A percentile compares a stretch with the other conserved stretches of the same genome.
Conservation (phyloP, 2,113 vertebrate genomes). For the Lepus americanus region DNA sequence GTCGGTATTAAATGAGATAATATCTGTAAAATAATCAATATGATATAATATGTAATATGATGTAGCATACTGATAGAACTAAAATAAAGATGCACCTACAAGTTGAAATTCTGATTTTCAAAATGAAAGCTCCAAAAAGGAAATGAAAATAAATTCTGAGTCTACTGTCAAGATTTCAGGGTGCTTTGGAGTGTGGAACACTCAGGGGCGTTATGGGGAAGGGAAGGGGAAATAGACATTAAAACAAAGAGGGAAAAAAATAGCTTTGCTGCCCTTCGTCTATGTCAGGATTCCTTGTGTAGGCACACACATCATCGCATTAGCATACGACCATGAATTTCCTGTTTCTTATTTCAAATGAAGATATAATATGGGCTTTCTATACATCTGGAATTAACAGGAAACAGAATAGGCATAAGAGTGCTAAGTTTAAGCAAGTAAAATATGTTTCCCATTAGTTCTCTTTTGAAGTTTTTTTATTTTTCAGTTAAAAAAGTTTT, state of each 20-base stretch:
- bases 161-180: background rate
- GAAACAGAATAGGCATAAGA: conserved; percentile 6
- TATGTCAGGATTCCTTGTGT: background rate
- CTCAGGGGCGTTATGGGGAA: background rate
- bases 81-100: background rate
- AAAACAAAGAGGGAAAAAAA: background rate
- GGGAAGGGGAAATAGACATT: background rate
- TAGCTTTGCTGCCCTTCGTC: background rate
- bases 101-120: conserved; percentile 21
- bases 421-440: conserved; percentile 34
- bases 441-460: conserved; percentile 59
- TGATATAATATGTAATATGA: background rate
- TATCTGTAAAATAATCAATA: background rate
- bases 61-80: background rate
- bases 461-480: background rate
- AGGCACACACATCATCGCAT: background rate
- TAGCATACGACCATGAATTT: conserved; percentile 10
- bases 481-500: background rate
- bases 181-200: background rate
- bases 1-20: conserved; percentile 6
- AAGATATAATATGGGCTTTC: background rate
- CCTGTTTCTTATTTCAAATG: conserved; percentile 36
- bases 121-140: background rate
- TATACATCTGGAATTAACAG: conserved; percentile 65
- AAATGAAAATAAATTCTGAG: conserved; percentile 36